Evolutionary conservation across 1,140 invertebrate species (phyloP).

Genomic region (Parapsyche elsis): DNA sequence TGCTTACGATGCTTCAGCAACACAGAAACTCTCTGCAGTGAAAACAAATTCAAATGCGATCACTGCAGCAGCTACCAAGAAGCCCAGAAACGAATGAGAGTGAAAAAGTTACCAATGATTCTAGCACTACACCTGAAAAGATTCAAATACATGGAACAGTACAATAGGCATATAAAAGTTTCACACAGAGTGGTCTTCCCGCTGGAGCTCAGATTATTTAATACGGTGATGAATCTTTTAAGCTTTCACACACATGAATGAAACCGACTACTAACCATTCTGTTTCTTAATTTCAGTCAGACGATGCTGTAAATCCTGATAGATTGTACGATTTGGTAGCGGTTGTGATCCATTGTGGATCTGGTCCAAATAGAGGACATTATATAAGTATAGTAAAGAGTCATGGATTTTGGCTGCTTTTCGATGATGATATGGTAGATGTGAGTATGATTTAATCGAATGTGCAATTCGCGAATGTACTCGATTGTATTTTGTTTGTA

Average conservation of each 20-base stretch:
- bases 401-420: conserved; percentile 98
- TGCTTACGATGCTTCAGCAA: conserved; percentile 98
- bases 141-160: conserved; percentile 99
- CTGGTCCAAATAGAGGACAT: conserved; percentile 97
- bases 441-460: conserved; percentile 74
- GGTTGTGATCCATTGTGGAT: conserved; percentile 99
- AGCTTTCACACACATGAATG: neutral
- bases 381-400: conserved; percentile 99
- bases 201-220: conserved; percentile 95
- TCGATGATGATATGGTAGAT: conserved; percentile 99
- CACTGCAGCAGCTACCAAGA: conserved; percentile 99
- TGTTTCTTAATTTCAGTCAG: conserved; percentile 76
- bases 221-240: conserved; percentile 76
- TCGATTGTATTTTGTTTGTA: conserved; percentile 12
- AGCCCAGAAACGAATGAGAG: conserved; percentile 96
- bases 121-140: conserved; percentile 97
- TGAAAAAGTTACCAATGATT: conserved; percentile 98
- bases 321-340: conserved; percentile 98
- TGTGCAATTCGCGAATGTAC: neutral
- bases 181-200: conserved; percentile 99
- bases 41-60: conserved; percentile 99
- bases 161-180: conserved; percentile 98
- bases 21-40: conserved; percentile 98
- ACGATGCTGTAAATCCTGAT: conserved; percentile 97
- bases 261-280: neutral